Percentiles rank a stretch among this genome's conserved stretches.
phyloP scores from a whole-genome alignment of 2,113 vertebrate genomes.

The Eurystomus gularis region DNA sequence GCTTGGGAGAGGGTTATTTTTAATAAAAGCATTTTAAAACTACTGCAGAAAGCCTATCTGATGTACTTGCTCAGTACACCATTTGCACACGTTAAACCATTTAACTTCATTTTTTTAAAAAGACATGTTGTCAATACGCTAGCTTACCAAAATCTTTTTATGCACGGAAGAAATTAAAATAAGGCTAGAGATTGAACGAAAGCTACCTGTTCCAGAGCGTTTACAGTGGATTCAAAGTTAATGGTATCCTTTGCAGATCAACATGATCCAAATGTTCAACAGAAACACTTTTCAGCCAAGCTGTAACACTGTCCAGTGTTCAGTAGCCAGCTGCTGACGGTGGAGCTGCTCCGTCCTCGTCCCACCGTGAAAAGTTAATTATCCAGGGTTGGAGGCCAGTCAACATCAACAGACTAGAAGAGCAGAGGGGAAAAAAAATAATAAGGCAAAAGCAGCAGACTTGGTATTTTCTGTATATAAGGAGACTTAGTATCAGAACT shows the following conservation, averaged over 20 bases:
- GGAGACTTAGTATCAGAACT: background rate
- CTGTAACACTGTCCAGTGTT: background rate
- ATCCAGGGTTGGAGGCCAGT: constrained; percentile 91
- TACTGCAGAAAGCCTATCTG: background rate
- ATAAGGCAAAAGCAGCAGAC: background rate
- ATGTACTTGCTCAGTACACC: background rate
- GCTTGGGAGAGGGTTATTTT: background rate
- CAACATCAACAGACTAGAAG: constrained; percentile 92
- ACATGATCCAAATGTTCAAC: constrained; percentile 68
- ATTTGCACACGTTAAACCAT: background rate
- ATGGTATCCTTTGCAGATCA: constrained; percentile 59
- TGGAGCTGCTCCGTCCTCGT: background rate
- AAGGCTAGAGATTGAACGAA: background rate
- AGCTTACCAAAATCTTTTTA: background rate
- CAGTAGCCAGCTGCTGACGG: background rate
- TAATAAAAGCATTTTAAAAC: background rate
- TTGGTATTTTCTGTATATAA: background rate
- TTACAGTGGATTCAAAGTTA: background rate
- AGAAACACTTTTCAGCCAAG: constrained; percentile 4
- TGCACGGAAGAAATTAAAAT: background rate
- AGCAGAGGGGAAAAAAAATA: background rate
- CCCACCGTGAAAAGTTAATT: constrained; percentile 67
- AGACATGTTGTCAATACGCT: background rate
- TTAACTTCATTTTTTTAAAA: background rate
- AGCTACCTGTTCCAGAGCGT: constrained; percentile 30